Evolutionary conservation across 1,140 invertebrate genomes (phyloP).

Genomic region (Microplitis demolitor): DNA sequence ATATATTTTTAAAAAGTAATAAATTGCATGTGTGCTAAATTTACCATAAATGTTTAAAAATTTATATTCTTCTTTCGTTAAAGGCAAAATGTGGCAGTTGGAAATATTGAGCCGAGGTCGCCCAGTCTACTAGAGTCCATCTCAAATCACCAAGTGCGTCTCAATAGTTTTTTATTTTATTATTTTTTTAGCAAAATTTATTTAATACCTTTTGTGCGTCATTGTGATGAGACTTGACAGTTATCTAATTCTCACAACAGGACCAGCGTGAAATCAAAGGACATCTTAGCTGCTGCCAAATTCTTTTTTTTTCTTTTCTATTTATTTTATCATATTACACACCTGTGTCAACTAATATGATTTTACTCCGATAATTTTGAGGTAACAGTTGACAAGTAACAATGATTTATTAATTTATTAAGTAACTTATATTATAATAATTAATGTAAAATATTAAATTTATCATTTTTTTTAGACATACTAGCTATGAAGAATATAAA

Average conservation of each 20-base stretch:
- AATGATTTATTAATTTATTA: too few relatives aligned
- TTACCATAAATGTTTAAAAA: neutral
- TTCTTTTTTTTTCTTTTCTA: neutral
- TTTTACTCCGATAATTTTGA: too few relatives aligned
- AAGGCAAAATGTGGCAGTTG: neutral
- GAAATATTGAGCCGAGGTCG: conserved; percentile 23
- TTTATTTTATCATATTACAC: neutral
- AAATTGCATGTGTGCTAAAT: neutral
- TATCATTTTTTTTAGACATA: neutral
- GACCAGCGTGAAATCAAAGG: neutral
- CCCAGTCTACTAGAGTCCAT: conserved; percentile 20
- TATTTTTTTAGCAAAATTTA: too few relatives aligned
- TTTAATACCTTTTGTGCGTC: neutral
- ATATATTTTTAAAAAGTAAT: neutral
- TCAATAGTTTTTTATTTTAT: conserved; percentile 25
- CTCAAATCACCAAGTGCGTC: conserved; percentile 13
- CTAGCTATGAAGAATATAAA: neutral
- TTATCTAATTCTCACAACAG: conserved; percentile 4
- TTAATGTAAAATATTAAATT: too few relatives aligned
- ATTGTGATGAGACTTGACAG: neutral
- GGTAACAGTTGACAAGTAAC: too few relatives aligned
- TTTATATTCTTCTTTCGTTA: neutral
- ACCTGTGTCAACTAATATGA: neutral
- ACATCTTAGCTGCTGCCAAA: neutral
- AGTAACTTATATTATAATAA: too few relatives aligned